These are phyloP conservation scores for Acrocephalus kingi DNA, from an alignment of 2,113 vertebrate genomes.

Conservation along the genomic window DNA sequence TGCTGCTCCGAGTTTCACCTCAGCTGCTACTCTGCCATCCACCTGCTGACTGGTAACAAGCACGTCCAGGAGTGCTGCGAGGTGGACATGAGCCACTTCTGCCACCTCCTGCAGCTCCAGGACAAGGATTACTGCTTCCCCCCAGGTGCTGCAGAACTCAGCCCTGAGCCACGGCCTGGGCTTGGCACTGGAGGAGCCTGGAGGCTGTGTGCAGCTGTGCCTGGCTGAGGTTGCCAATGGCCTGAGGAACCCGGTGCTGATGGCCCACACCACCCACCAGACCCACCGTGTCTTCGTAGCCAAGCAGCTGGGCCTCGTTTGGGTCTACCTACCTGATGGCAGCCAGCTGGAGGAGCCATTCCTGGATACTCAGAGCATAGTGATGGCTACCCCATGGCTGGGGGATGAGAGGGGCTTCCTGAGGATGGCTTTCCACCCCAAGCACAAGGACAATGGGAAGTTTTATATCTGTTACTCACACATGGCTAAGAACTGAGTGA, in stretches of 20 bases:
- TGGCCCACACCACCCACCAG: slow-evolving; percentile 77
- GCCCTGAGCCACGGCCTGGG: slow-evolving; percentile 77
- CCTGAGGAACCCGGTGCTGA: slow-evolving; percentile 81
- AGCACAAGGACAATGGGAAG: slow-evolving; percentile 77
- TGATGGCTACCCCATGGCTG: slow-evolving; percentile 80
- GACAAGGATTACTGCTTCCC: slow-evolving; percentile 87
- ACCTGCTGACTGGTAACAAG: slow-evolving; percentile 70
- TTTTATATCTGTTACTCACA: slow-evolving; percentile 86
- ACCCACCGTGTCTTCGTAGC: slow-evolving; percentile 82
- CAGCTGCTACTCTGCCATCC: slow-evolving; percentile 73
- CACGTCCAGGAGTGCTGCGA: slow-evolving; percentile 44
- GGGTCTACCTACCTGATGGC: slow-evolving; percentile 81
- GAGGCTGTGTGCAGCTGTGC: slow-evolving; percentile 84
- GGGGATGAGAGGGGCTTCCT: slow-evolving; percentile 87
- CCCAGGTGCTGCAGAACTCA: slow-evolving; percentile 72
- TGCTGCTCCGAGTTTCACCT: slow-evolving; percentile 80
- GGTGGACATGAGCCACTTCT: slow-evolving; percentile 71
- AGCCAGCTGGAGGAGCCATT: slow-evolving; percentile 82
- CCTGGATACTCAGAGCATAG: slow-evolving; percentile 78
- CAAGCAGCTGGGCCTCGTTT: slow-evolving; percentile 82
- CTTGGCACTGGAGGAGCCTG: slow-evolving; percentile 59
- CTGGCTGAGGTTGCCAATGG: slow-evolving; percentile 80
- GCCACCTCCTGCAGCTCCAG: slow-evolving; percentile 74
- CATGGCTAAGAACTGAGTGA: slow-evolving; percentile 67
- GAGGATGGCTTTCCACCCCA: slow-evolving; percentile 85